These are phyloP conservation scores for Cyaniris semiargus DNA, from an alignment of 2,888 invertebrate species.

Conservation along the genomic window DNA sequence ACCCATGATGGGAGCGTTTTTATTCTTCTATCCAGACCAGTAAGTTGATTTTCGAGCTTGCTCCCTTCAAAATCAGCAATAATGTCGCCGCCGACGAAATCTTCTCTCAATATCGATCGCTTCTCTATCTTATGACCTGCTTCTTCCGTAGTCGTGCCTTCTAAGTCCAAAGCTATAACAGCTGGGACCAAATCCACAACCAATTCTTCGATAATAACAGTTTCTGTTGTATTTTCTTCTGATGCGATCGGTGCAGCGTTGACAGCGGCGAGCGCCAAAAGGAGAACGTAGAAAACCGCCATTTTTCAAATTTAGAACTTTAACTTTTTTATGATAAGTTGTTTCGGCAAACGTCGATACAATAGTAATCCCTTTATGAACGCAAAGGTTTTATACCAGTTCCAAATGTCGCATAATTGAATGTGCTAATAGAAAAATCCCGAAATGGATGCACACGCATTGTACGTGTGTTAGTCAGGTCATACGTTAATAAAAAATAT, in stretches of 20 bases:
- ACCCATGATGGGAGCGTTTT: conserved; percentile 71
- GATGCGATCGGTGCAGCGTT: conserved; percentile 55
- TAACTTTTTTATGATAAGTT: conserved; percentile 24
- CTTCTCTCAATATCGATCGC: conserved; percentile 61
- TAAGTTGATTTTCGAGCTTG: conserved; percentile 55
- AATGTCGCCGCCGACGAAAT: conserved; percentile 63
- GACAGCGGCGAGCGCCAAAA: conserved; percentile 47
- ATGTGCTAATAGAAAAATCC: conserved; percentile 66
- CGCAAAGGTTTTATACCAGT: conserved; percentile 62
- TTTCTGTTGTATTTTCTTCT: conserved; percentile 50
- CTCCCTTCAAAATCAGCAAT: conserved; percentile 62
- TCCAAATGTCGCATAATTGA: conserved; percentile 44
- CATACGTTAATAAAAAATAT: conserved; percentile 54
- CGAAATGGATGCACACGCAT: conserved; percentile 64
- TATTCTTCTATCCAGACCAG: conserved; percentile 65
- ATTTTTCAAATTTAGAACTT: conserved; percentile 31
- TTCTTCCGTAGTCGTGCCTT: conserved; percentile 46
- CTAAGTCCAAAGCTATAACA: conserved; percentile 48
- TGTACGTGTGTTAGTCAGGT: conserved; percentile 43
- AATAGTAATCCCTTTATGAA: conserved; percentile 48
- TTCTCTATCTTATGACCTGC: conserved; percentile 58
- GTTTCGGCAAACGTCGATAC: conserved; percentile 33
- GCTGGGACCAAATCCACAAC: conserved; percentile 60
- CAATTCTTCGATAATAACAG: conserved; percentile 52
- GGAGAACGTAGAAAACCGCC: conserved; percentile 39